phyloP scores from a whole-genome alignment of 2,113 vertebrate species.

The Ageneiosus marmoratus region DNA sequence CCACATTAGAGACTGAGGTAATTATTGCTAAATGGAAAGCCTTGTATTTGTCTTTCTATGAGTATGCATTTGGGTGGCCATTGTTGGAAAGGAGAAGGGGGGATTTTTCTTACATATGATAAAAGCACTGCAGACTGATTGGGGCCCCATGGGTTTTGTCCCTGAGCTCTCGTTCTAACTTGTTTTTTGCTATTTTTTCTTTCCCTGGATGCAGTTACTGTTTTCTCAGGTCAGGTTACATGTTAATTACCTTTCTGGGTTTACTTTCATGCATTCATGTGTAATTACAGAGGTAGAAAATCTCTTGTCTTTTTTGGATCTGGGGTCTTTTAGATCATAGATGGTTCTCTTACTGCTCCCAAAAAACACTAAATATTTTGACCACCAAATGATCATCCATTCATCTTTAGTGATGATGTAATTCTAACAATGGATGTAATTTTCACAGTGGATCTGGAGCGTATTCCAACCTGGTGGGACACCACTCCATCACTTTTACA shows the following conservation, averaged over 20 bases:
- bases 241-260: conserved; percentile 53
- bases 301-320: conserved; percentile 22
- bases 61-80: conserved; percentile 37
- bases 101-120: conserved; percentile 55
- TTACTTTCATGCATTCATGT: conserved; percentile 48
- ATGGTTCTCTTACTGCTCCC: conserved; percentile 1
- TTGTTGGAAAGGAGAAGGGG: conserved; percentile 32
- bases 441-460: background rate
- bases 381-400: background rate
- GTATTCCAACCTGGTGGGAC: background rate
- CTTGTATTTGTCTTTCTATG: conserved; percentile 49
- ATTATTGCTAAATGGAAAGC: conserved; percentile 62
- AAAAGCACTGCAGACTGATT: conserved; percentile 60
- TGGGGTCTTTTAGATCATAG: conserved; percentile 16
- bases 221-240: conserved; percentile 57
- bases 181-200: conserved; percentile 52
- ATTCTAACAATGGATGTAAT: background rate
- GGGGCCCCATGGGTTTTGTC: conserved; percentile 61
- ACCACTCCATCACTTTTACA: too few relatives aligned
- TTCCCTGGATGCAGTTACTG: conserved; percentile 54
- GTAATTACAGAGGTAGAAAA: conserved; percentile 52
- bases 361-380: conserved; percentile 25
- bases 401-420: conserved; percentile 37
- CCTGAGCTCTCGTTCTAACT: conserved; percentile 53
- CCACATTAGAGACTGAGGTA: conserved; percentile 61